Base-by-base conservation (phyloP, 2,797 vertebrate genomes). In the Bryconaethiops microstoma region DNA sequence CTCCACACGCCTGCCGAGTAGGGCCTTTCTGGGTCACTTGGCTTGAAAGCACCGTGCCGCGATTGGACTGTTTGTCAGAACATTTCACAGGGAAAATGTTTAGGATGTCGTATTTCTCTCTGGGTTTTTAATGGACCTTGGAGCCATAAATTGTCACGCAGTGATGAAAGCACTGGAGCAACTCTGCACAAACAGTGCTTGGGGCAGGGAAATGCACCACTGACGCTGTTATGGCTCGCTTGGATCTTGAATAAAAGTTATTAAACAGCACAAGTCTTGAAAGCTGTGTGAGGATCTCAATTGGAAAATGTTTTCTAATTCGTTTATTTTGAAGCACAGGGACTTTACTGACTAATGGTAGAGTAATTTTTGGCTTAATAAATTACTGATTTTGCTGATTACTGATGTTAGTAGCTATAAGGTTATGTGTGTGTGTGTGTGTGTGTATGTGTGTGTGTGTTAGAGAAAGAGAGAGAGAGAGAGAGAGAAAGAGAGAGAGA, bases 131-230 rank as follows among this genome's bases (percentile, higher is more conserved):
- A 48, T n/a, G 64, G 54, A 75, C 75, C 76, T 82, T 83, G 74
- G 81, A 84, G 29, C 50, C 55, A 71, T 81, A 68, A 79, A 81
- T 76, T 59, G 50, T 67, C 79, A 80, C 25, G 48, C 60, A 57
- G 81, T 50, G 54, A 79, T 82, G 70, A 77, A 82, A 74, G 63
- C 7, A 6, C 54, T 62, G 42, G 42, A 5, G 62, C 60, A 35
- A 50, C 62, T 29, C 50, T 79, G 42, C 21, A 39, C 12, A 54
- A 80, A 75, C 42, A 76, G 63, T 63, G 45, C 75, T 45, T 19
- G 17, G 60, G 62, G 75, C 50, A 72, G 52, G 14, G 21, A 86
- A 82, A 82, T 64, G 23, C 67, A 82, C 23, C 19, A 23, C 10
- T 29, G 16, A 39, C 68, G 48, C 52, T 48, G 60, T 78, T 76